These are phyloP conservation scores for Beroe ovata DNA, from an alignment of 37 sponge, comb jelly and placozoan species.

Conservation along the genomic window DNA sequence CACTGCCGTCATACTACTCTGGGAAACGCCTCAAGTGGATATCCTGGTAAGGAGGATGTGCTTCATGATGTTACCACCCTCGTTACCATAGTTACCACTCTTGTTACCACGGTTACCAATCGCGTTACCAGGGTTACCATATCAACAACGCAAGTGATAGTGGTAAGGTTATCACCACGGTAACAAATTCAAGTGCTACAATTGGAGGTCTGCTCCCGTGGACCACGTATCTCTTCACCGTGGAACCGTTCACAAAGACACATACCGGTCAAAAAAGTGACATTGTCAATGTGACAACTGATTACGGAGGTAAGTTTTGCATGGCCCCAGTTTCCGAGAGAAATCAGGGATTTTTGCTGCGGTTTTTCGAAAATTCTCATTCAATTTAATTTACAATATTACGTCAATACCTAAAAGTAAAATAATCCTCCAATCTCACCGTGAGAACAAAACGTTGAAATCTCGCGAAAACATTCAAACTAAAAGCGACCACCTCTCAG, in stretches of 20 bases:
- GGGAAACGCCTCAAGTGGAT: not conserved
- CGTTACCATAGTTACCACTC: not conserved
- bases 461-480: too few relatives aligned
- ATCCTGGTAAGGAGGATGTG: slow-evolving; percentile 37
- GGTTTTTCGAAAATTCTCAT: too few relatives aligned
- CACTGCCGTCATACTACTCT: not conserved
- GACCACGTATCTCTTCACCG: slow-evolving; percentile 11
- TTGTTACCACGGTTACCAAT: not conserved
- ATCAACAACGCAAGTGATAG: not conserved
- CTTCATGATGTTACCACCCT: not conserved
- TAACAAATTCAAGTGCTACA: not conserved
- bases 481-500: too few relatives aligned
- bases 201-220: slow-evolving; percentile 26
- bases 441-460: too few relatives aligned
- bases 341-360: too few relatives aligned
- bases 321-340: too few relatives aligned
- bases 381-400: too few relatives aligned
- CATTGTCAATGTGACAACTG: not conserved
- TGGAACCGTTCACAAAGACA: not conserved
- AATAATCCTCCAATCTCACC: too few relatives aligned
- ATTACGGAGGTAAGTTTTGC: slow-evolving; percentile 28
- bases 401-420: too few relatives aligned
- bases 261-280: slow-evolving; percentile 9
- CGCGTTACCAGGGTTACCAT: slow-evolving; percentile 35
- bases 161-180: not conserved